Conservation (phyloP, 2,888 invertebrate genomes). For the Leucophenga montana region DNA sequence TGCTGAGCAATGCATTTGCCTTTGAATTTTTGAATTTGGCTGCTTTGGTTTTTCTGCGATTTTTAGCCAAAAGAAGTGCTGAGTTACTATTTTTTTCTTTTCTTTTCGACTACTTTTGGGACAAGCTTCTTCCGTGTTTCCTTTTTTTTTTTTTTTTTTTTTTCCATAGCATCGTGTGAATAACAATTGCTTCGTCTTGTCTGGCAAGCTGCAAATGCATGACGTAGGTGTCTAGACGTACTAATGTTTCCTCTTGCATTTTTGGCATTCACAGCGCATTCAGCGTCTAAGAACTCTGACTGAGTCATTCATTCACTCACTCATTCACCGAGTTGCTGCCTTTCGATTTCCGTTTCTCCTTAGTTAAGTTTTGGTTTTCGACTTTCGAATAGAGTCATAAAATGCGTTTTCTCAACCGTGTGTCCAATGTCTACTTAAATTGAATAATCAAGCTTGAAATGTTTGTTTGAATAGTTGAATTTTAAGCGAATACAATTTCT, state of each 20-base stretch:
- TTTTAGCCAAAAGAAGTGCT: background rate
- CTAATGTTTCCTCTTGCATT: constrained; percentile 65
- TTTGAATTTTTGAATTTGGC: constrained; percentile 6
- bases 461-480: no score
- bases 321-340: background rate
- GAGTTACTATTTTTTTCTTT: no score
- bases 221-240: constrained; percentile 70
- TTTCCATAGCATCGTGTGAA: no score
- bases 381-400: constrained; percentile 55
- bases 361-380: background rate
- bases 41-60: background rate
- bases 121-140: no score
- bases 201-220: constrained; percentile 55
- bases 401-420: constrained; percentile 45
- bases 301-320: constrained; percentile 26
- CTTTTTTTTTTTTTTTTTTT: no score
- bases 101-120: no score
- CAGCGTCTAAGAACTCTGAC: constrained; percentile 8
- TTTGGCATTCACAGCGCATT: constrained; percentile 31
- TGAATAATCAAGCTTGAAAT: constrained; percentile 9
- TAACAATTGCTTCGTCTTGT: constrained; percentile 15
- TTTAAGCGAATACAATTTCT: no score
- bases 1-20: constrained; percentile 38
- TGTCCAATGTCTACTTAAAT: no score
- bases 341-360: constrained; percentile 29